Evolutionary conservation across 1,140 invertebrate genomes (phyloP), one percentile per base, ranked within the genome.

Genomic region (Himalopsyche phryganea): DNA sequence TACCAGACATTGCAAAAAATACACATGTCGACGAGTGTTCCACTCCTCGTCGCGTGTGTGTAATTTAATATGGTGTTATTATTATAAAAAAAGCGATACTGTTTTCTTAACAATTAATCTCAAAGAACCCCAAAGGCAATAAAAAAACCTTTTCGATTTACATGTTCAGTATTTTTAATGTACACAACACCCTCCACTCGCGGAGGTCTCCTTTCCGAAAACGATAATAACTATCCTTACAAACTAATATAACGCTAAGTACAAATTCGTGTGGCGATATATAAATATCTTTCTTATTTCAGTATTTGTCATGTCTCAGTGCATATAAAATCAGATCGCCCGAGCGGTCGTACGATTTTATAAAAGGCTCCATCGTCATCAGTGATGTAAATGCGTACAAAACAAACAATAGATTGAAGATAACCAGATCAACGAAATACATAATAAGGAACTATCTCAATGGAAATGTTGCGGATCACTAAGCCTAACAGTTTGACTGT

Each of bases 211-310:
- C 9, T 28, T n/a, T n/a, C 4, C 28, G 38, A 13, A 51, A 23
- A 28, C 23, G 23, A 28, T 28, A 28, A 28, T 57, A 51, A 56
- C 46, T 57, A 57, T 14, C 18, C 55, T 62, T 58, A 57, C 36
- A 50, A 13, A 40, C 61, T 63, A 59, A 63, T 38, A n/a, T 51
- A 63, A 50, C 20, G 15, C 61, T 63, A 63, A 63, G 61, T 63
- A 63, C 61, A 63, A 59, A 63, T 51, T 56, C 50, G 51, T 50
- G 46, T 42, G 35, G 45, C 51, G 50, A 62, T 49, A 62, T 51
- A 45, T 49, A 56, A 46, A 54, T 50, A 57, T 50, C 40, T 50
- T 50, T 44, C 18, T 42, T 49, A 56, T 57, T 17, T 45, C 10
- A 45, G 18, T 45, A 45, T 15, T 57, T 50, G 47, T 50, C 54